A percentile compares a stretch with the other conserved stretches of the same genome.
Evolutionary conservation across 1,140 invertebrate species (phyloP).

Genomic region (Pseudomyrmex gracilis): DNA sequence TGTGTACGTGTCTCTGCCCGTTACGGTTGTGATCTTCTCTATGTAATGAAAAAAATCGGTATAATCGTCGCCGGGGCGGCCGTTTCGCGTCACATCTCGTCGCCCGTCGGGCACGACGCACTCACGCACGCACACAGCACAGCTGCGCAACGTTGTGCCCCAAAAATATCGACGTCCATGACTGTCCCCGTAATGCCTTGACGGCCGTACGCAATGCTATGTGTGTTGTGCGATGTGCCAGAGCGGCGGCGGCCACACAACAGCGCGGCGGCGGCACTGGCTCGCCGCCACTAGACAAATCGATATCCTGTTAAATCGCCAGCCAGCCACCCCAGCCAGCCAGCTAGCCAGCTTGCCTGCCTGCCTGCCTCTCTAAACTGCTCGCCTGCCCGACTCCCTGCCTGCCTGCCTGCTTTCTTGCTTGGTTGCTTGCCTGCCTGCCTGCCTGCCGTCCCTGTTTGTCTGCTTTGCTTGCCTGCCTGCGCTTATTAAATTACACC

Average conservation of each 20-base stretch:
- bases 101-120: slow-evolving; percentile 77
- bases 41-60: slow-evolving; percentile 55
- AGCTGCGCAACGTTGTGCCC: slow-evolving; percentile 77
- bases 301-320: slow-evolving; percentile 82
- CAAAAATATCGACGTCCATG: slow-evolving; percentile 84
- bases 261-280: slow-evolving; percentile 29
- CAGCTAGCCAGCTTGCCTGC: too few species aligned
- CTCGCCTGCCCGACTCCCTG: too few species aligned
- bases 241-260: not conserved
- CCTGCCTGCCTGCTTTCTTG: too few species aligned
- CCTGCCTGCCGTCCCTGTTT: too few species aligned
- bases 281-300: slow-evolving; percentile 74
- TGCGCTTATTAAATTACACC: slow-evolving; percentile 79
- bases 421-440: too few species aligned
- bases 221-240: not conserved
- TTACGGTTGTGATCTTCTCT: slow-evolving; percentile 37
- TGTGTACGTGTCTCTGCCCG: not conserved
- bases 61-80: slow-evolving; percentile 57
- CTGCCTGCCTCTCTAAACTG: too few species aligned
- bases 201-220: slow-evolving; percentile 39
- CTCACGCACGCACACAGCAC: slow-evolving; percentile 68
- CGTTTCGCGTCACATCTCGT: slow-evolving; percentile 70
- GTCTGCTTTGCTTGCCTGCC: slow-evolving; percentile 51
- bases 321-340: slow-evolving; percentile 70
- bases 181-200: slow-evolving; percentile 72